Evolutionary conservation across 2,888 invertebrate genomes (phyloP), one percentile per base, ranked within the genome.

Genomic region (Ligdia adustata): DNA sequence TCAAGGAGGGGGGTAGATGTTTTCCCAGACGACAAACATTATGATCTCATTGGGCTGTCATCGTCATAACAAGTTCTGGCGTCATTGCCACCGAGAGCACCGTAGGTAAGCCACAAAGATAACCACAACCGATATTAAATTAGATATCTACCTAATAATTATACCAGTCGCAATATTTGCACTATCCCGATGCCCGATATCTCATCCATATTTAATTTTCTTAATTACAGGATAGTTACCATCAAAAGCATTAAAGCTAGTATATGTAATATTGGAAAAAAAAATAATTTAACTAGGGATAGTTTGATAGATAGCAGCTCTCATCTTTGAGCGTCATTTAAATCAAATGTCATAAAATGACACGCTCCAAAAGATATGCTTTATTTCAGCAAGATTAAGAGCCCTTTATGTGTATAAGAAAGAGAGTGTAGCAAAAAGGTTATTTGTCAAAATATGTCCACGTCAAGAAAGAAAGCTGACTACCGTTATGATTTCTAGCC

Each of bases 81-180:
- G 35, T 63, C 63, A 56, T 65, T 57, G 66, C 62, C 61, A 52
- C 55, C 35, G 60, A 66, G 67, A 75, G 22, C 74, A 59, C 58
- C 46, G 45, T 52, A 39, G 54, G 54, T 55, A 50, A 59, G 47
- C 42, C 53, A 42, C 39, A 41, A 34, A 44, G 49, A 57, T 55
- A 52, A 47, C 52, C 49, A 41, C 52, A 55, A 52, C 47, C 37
- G 39, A 55, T 61, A 65, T 63, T 60, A 50, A 47, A 47, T 59
- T n/a, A 27, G 27, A 27, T 26, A 28, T 56, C 43, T 48, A 55
- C 47, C 43, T 47, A 24, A 52, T 48, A 57, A 28, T 12, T 43
- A n/a, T n/a, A n/a, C 11, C 27, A 37, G 15, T 32, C 42, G 27
- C 42, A 52, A 37, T 11, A 39, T 22, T 24, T 22, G 27, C 42